Base-by-base conservation (phyloP, 2,888 invertebrate species). In the Aphrophora alni region DNA sequence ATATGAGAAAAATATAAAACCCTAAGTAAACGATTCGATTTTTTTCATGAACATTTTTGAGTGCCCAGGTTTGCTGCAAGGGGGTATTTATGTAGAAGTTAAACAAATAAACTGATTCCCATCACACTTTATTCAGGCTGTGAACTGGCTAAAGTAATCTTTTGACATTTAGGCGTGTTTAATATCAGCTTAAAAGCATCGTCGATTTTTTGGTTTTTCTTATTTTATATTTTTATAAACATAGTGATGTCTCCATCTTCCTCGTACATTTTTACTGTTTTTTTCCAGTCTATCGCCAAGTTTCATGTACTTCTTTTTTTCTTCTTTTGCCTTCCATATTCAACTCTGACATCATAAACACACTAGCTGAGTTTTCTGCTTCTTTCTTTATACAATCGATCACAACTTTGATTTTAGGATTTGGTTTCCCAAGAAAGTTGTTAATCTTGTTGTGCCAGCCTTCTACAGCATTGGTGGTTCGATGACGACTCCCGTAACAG, bases 171-270 rank as follows among this genome's bases (percentile, higher is more conserved):
- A n/a, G n/a, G n/a, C n/a, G n/a, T n/a, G 74, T 73, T 28, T 73
- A 74, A 74, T 38, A 74, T 74, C 74, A 74, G n/a, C 74, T 74
- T 74, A 74, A 74, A 28, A 38, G 38, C 38, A 38, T 74, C 74
- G 38, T 74, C n/a, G 44, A 14, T 74, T 38, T 38, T 74, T 74
- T 1, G n/a, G 14, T 21, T 74, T 4, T 7, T 27, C 21, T 73
- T 28, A 10, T 28, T 38, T 38, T 33, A 0, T 33, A n/a, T 38
- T 14, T 38, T 74, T 10, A 33, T n/a, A 38, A 25, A 33, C n/a
- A 74, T 4, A 74, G 14, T 70, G 27, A 75, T 44, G 51, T 75
- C 21, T 26, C 51, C 24, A 25, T 75, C 17, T 24, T 75, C 75
- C 26, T 44, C 75, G 26, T 75, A 75, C 44, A 17, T 10, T 51